Conservation (phyloP, 1,140 invertebrate species). For the Drosophila grimshawi region DNA sequence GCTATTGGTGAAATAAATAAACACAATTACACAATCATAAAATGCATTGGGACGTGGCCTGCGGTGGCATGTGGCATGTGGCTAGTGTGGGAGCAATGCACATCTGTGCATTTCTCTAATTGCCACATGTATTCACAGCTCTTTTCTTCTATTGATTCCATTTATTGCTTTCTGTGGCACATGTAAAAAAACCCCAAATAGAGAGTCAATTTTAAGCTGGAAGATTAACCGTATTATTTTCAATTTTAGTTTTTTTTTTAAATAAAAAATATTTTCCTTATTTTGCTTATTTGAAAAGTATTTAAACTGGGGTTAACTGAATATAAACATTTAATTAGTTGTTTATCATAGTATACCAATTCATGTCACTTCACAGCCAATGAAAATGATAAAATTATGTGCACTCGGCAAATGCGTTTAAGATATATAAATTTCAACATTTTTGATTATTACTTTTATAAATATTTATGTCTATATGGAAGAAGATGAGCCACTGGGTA, state of each 20-base stretch:
- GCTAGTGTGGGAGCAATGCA: slow-evolving; percentile 4
- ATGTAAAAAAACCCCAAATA: too few species aligned
- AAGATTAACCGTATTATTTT: too few species aligned
- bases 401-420: slow-evolving; percentile 63
- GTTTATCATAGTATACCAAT: neutral
- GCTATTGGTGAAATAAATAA: slow-evolving; percentile 47
- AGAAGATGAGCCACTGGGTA: neutral
- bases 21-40: slow-evolving; percentile 34
- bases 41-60: slow-evolving; percentile 1
- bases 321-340: slow-evolving; percentile 13
- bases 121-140: neutral
- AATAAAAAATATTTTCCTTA: too few species aligned
- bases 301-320: neutral
- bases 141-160: neutral
- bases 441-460: slow-evolving; percentile 44
- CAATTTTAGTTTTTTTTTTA: too few species aligned
- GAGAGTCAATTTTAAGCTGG: too few species aligned
- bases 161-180: neutral
- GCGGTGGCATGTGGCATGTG: neutral
- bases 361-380: neutral
- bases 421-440: slow-evolving; percentile 62
- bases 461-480: too few species aligned
- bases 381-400: slow-evolving; percentile 33
- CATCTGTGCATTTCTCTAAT: slow-evolving; percentile 8
- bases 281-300: too few species aligned